phyloP scores from a whole-genome alignment of 2,797 vertebrate genomes.

The Pseudomugil tenellus region DNA sequence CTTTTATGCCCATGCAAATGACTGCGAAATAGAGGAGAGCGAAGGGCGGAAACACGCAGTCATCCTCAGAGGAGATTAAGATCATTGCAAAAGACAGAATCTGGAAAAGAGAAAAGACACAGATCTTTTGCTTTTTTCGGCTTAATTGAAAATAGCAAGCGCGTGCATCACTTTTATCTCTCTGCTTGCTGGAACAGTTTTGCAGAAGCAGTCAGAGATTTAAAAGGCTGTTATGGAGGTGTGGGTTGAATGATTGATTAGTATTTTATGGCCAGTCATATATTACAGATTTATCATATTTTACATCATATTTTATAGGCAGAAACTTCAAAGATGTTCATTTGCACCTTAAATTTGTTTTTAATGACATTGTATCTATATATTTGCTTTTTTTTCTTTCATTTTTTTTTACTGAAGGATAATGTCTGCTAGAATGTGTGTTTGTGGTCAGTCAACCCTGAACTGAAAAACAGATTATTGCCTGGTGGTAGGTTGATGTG shows the following conservation, averaged over 20 bases:
- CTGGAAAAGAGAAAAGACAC: conserved; percentile 20
- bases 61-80: conserved; percentile 64
- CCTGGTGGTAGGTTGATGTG: conserved; percentile 70
- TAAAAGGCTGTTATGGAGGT: conserved; percentile 38
- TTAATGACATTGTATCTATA: conserved; percentile 24
- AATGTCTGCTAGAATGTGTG: conserved; percentile 48
- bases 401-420: conserved; percentile 27
- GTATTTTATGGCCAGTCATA: conserved; percentile 50
- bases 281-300: conserved; percentile 55
- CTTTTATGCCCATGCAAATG: conserved; percentile 70
- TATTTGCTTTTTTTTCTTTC: too few relatives aligned
- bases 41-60: conserved; percentile 44
- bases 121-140: conserved; percentile 35
- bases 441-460: conserved; percentile 62
- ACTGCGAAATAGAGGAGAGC: conserved; percentile 58
- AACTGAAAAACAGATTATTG: conserved; percentile 68
- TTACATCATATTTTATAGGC: conserved; percentile 25
- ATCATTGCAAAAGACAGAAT: conserved; percentile 65
- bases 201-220: conserved; percentile 38
- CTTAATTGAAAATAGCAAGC: conserved; percentile 49
- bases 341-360: conserved; percentile 32
- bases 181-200: conserved; percentile 57
- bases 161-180: conserved; percentile 40
- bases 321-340: conserved; percentile 14
- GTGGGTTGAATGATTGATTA: conserved; percentile 59